A percentile compares a stretch with the other conserved stretches of the same genome.
These are phyloP conservation scores for Calliphora vomitoria DNA, from an alignment of 2,888 invertebrate genomes.

Conservation along the genomic window DNA sequence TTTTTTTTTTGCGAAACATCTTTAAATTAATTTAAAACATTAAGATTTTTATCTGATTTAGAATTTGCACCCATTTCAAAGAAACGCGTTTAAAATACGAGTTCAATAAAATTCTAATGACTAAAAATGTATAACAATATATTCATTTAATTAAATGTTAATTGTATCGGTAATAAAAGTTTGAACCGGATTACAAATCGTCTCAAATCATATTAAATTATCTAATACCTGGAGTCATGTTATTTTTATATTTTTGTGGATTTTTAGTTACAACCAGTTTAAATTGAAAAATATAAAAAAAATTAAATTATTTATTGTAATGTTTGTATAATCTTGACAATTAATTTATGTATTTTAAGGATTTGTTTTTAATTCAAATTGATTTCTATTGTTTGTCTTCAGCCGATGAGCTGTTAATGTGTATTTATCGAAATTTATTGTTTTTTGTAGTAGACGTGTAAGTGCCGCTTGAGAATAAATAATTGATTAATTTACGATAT, in stretches of 20 bases:
- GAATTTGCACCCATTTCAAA: slow-evolving; percentile 2
- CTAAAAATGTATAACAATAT: not conserved
- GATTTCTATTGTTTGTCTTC: not conserved
- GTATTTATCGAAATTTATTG: slow-evolving; percentile 2
- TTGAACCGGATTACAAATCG: slow-evolving; percentile 32
- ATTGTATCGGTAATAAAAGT: slow-evolving; percentile 18
- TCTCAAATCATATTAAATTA: slow-evolving; percentile 11
- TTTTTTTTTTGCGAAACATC: not conserved
- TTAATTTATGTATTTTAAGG: slow-evolving; percentile 9
- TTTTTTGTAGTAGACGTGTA: not conserved
- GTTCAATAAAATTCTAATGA: not conserved
- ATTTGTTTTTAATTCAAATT: slow-evolving; percentile 7
- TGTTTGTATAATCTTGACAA: not conserved
- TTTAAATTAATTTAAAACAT: not conserved
- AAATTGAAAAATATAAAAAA: not conserved
- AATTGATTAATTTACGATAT: slow-evolving; percentile 2
- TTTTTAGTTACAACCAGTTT: slow-evolving; percentile 53
- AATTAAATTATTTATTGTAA: slow-evolving; percentile 24
- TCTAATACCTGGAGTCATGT: not conserved
- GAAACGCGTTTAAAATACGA: slow-evolving; percentile 14
- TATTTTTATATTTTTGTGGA: not conserved
- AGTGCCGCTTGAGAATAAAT: not conserved
- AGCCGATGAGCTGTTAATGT: not conserved
- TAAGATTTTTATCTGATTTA: not conserved
- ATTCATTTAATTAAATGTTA: slow-evolving; percentile 3